Evolutionary conservation across 1,140 invertebrate genomes (phyloP), one percentile per base, ranked within the genome.

Genomic region (Maniola jurtina): DNA sequence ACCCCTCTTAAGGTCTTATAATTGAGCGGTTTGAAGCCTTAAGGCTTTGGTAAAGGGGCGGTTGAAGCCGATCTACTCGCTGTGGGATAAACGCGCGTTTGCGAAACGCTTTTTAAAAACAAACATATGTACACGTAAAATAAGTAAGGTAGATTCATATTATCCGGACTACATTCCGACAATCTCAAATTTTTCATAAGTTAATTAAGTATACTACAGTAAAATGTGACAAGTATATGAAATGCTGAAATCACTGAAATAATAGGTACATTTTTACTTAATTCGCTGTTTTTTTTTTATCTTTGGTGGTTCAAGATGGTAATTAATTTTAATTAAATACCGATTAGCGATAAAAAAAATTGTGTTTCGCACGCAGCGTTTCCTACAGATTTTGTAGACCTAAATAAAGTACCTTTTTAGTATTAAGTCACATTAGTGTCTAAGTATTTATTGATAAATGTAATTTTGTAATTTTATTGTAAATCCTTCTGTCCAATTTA

Each of bases 381-480:
- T 87, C 77, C 70, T 73, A 71, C 77, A 61, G 66, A 70, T 71
- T 73, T 73, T 76, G 79, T 77, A 76, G 74, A 79, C 74, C 75
- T 81, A 81, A 83, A 80, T 78, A 81, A 87, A 83, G 88, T 90
- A 90, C 88, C 88, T 90, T 90, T 88, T 83, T 86, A 78, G 76
- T 68, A 64, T 65, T 79, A 82, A 79, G 77, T 48, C 57, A 64
- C 47, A 45, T 66, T 86, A 83, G 81, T 65, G 33, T 67, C 7
- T 88, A 90, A 88, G 85, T 88, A 86, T 86, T 88, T 90, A 90
- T 88, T 88, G 70, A 65, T 83, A 85, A 79, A 68, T 80, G 75
- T 84, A 83, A 80, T 83, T 75, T 79, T 83, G 79, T 81, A 80
- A 81, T 77, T 73, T 76, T 73, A 73, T 73, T 84, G 73, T 83